Conservation (phyloP, 2,797 vertebrate genomes). For the Sebastes elongatus region DNA sequence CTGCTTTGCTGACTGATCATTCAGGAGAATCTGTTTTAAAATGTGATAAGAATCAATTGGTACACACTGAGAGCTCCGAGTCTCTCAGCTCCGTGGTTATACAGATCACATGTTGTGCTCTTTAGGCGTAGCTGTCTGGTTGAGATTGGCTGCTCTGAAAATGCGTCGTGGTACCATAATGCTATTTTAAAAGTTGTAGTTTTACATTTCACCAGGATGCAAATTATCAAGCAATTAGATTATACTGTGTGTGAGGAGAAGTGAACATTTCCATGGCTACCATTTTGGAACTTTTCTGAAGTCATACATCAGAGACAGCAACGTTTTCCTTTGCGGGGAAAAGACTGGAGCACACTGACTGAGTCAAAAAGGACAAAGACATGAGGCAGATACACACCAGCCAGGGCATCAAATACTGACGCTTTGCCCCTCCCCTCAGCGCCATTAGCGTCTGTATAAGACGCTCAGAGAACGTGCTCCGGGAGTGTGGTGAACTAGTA, state of each 20-base stretch:
- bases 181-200: slow-evolving; percentile 14
- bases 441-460: too few relatives aligned
- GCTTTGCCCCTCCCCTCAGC: too few relatives aligned
- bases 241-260: neutral
- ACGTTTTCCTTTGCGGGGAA: neutral
- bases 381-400: neutral
- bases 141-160: slow-evolving; percentile 3
- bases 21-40: neutral
- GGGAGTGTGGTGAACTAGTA: too few relatives aligned
- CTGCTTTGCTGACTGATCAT: neutral
- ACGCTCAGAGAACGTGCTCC: too few relatives aligned
- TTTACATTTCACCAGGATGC: slow-evolving; percentile 23
- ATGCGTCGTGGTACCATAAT: slow-evolving; percentile 13
- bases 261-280: neutral
- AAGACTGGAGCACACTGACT: neutral
- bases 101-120: neutral
- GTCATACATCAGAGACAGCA: neutral
- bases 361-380: neutral
- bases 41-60: neutral
- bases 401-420: neutral
- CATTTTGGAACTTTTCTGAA: neutral
- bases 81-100: neutral
- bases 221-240: slow-evolving; percentile 29
- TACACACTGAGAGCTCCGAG: neutral
- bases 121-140: neutral